phyloP scores from a whole-genome alignment of 1,140 invertebrate species.

The Leptoteleia sp. region DNA sequence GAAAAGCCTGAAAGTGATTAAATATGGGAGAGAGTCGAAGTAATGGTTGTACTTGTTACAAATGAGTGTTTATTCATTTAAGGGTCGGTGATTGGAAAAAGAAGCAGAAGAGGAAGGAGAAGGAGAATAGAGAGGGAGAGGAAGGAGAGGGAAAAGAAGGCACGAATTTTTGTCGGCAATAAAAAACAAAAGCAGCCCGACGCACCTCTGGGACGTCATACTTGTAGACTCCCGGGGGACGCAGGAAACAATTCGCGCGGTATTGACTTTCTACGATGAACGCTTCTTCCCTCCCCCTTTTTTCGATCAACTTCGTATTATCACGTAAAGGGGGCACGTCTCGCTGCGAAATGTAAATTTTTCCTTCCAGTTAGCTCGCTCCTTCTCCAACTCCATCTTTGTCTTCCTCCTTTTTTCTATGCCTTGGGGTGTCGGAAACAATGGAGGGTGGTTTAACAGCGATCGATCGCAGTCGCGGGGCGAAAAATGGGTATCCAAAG shows the following conservation, averaged over 20 bases:
- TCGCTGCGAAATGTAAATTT: slow-evolving; percentile 75
- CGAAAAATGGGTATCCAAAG: slow-evolving; percentile 61
- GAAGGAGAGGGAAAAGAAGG: too few relatives aligned
- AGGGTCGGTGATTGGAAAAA: slow-evolving; percentile 39
- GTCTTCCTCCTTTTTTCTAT: slow-evolving; percentile 51
- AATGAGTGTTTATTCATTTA: slow-evolving; percentile 53
- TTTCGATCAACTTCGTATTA: slow-evolving; percentile 67
- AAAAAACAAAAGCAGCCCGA: slow-evolving; percentile 43
- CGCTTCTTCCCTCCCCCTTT: slow-evolving; percentile 42
- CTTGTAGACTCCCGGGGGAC: slow-evolving; percentile 53
- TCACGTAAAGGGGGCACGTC: slow-evolving; percentile 63
- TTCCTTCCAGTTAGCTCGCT: slow-evolving; percentile 54
- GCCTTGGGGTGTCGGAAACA: slow-evolving; percentile 73
- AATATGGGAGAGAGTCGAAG: slow-evolving; percentile 12
- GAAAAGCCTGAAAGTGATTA: slow-evolving; percentile 11
- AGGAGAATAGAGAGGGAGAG: too few relatives aligned
- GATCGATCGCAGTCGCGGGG: slow-evolving; percentile 67
- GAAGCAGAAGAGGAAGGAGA: background rate
- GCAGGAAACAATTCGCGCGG: slow-evolving; percentile 65
- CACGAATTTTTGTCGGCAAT: slow-evolving; percentile 34
- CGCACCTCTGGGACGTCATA: slow-evolving; percentile 53
- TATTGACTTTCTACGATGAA: slow-evolving; percentile 67
- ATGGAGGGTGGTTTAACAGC: slow-evolving; percentile 73
- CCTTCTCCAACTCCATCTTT: slow-evolving; percentile 28
- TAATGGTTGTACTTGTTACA: slow-evolving; percentile 31